A percentile compares a stretch with the other conserved stretches of the same genome.
phyloP scores from a whole-genome alignment of 2,888 invertebrate genomes.

The Cosmia trapezina region DNA sequence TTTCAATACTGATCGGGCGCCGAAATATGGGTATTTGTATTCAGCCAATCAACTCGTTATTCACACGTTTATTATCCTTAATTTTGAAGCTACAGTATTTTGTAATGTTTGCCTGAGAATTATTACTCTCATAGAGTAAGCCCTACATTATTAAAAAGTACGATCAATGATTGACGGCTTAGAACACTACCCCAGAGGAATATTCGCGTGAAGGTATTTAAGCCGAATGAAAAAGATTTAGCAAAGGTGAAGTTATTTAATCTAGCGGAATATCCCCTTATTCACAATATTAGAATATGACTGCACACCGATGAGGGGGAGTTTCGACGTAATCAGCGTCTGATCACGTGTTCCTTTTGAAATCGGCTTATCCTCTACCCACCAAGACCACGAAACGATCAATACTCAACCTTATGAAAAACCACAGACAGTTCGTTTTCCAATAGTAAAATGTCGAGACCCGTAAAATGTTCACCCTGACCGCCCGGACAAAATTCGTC shows the following conservation, averaged over 20 bases:
- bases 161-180: constrained; percentile 10
- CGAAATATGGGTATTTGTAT: constrained; percentile 53
- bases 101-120: constrained; percentile 6
- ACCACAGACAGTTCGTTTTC: constrained; percentile 69
- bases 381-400: constrained; percentile 60
- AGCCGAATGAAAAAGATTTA: constrained; percentile 59
- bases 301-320: constrained; percentile 74
- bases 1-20: constrained; percentile 47
- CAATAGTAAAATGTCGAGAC: constrained; percentile 55
- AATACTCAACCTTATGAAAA: constrained; percentile 70
- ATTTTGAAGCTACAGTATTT: constrained; percentile 19
- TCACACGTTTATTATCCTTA: constrained; percentile 41
- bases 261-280: constrained; percentile 82
- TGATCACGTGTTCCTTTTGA: constrained; percentile 89
- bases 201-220: constrained; percentile 47
- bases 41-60: constrained; percentile 56
- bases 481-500: constrained; percentile 76
- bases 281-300: constrained; percentile 89
- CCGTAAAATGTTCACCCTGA: constrained; percentile 75
- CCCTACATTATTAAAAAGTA: constrained; percentile 12
- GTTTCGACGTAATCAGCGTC: constrained; percentile 84
- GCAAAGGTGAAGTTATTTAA: constrained; percentile 72
- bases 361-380: constrained; percentile 86
- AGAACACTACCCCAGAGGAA: constrained; percentile 13
- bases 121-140: background rate